Base-by-base conservation (phyloP, 1,140 invertebrate genomes). In the Drosophila pandora region DNA sequence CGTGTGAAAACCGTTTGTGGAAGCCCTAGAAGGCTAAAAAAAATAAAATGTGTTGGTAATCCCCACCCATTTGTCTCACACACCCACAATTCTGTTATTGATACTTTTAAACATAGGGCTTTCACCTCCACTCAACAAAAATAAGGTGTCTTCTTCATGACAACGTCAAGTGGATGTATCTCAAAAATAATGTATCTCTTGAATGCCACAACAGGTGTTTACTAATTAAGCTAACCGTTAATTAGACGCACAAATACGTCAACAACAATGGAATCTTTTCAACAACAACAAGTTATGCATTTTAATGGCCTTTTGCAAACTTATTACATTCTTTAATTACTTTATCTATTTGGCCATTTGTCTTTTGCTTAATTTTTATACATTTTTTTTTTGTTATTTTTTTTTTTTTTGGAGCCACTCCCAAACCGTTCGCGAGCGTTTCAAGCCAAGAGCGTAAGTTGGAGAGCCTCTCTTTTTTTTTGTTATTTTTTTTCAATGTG, bases 391-490 rank as follows among this genome's bases (percentile, higher is more conserved):
- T 63, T 57, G 67, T 73, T 77, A 48, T 57, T 70, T 75, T 75
- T 87, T 71, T 67, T 81, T 78, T 88, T 82, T 73, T 71, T 71
- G 63, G 79, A 88, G 83, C 83, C 83, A 88, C 83, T 89, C 83
- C 83, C 83, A 88, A 88, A 87, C 67, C 68, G 71, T 43, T 23
- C 55, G 57, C 59, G 59, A 81, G 76, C 60, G 79, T 25, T 84
- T 85, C 49, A 79, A 84, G 80, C 78, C 81, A 85, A 76, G 41
- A 43, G 41, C 41, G 6, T 7, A 6, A 21, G 13, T 1, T 50
- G 45, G 59, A 70, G 43, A 17, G 28, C 6, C 41, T 43, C 47
- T 3, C 7, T 21, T 12, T 61, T 13, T 39, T 13, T 39, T 9
- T 30, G 41, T 45, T 47, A 22, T 21, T 47, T 10, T 47, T 22